A percentile compares a stretch with the other conserved stretches of the same genome.
These are phyloP conservation scores for Hybognathus amarus DNA, from an alignment of 2,797 vertebrate species.

Conservation along the genomic window DNA sequence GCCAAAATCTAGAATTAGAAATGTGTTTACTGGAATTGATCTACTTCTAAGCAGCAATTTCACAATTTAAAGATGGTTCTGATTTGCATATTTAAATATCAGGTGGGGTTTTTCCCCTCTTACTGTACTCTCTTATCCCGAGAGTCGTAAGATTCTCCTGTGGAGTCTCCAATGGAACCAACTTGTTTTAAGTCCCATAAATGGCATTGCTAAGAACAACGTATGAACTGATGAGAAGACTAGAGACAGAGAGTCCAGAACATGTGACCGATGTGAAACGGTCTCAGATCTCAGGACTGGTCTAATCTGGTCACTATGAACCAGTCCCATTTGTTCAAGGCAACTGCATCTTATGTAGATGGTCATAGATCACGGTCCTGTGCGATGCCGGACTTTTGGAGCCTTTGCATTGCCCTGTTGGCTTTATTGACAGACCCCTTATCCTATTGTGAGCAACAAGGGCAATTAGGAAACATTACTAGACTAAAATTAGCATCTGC, in stretches of 20 bases:
- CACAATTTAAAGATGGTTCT: background rate
- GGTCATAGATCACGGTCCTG: background rate
- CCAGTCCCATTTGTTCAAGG: background rate
- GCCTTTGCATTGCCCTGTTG: background rate
- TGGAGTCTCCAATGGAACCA: background rate
- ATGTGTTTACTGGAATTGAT: background rate
- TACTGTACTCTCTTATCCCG: too few species aligned
- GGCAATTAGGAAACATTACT: background rate
- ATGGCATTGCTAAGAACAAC: background rate
- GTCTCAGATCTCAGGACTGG: background rate
- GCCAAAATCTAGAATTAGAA: background rate
- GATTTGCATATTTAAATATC: background rate
- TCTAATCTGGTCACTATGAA: background rate
- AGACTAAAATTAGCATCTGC: background rate
- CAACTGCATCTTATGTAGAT: background rate
- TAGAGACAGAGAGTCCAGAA: background rate
- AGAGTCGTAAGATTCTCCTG: background rate
- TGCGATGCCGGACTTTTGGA: background rate
- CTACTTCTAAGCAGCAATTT: background rate
- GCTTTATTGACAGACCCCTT: background rate
- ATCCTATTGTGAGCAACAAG: background rate
- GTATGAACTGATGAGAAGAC: background rate
- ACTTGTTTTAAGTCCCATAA: background rate
- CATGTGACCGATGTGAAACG: background rate
- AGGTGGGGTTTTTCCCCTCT: background rate